Evolutionary conservation across 2,797 vertebrate genomes (phyloP), one percentile per base, ranked within the genome.

Genomic region (Salarias fasciatus): DNA sequence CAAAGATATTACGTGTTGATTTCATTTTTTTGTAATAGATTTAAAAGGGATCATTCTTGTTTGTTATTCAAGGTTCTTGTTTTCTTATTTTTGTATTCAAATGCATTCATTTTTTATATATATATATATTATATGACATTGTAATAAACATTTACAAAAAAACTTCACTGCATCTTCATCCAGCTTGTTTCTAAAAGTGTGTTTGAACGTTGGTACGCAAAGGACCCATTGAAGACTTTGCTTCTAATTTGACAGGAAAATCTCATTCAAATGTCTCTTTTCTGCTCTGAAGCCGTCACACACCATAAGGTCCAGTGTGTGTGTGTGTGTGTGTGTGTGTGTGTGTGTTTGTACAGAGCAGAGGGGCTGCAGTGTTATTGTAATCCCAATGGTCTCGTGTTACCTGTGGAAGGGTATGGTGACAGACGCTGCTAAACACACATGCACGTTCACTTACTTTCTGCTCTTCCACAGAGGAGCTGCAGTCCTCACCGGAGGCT

Each of bases 51-150:
- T 87, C 13, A 49, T 78, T 85, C 83, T 81, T 35, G 64, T 82
- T 49, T 79, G 68, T 79, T 61, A 35, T 80, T 84, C 35, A 76
- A 73, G 63, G 62, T 86, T 75, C 29, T 60, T 75, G 49, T 83
- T 75, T 74, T 74, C 49, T 80, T 79, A 58, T 89, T 93, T 91
- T 92, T 93, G 76, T 93, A 93, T 86, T 87, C 86, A 93, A 92
- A 94, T 90, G 81, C 88, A 91, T 92, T 94, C 76, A 35, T 93
- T 93, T 93, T 94, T 94, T 94, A 94, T 93, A 92, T 94, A 93
- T 89, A n/a, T n/a, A n/a, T n/a, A n/a, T n/a, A n/a, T n/a, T 91
- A 88, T 86, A 82, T 89, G 70, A 79, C 86, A 87, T 88, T 92
- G 89, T 92, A 93, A 93, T 93, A 93, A 94, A 93, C 87, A 87